Base-by-base conservation (phyloP, 2,888 invertebrate genomes). In the Scaptomyza reducta region DNA sequence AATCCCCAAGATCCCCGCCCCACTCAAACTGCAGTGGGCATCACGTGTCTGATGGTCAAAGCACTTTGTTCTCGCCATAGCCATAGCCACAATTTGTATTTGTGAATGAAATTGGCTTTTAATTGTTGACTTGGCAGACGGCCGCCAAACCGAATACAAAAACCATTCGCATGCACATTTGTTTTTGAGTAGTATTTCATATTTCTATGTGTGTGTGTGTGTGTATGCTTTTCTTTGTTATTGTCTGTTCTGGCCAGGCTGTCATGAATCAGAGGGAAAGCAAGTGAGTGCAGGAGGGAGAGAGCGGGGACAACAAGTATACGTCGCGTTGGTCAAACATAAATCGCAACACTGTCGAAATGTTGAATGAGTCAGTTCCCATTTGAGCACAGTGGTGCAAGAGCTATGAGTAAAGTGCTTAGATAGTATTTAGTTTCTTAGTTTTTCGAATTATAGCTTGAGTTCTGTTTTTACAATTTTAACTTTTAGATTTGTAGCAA, bases 81-180 rank as follows among this genome's bases (percentile, higher is more conserved):
- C 38, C 40, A 31, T 63, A n/a, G n/a, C 38, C 68, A 51, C 64
- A 64, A 38, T 14, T 14, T 56, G 57, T 71, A 42, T 81, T 74
- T 77, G 71, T 84, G 82, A 85, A 81, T 81, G 85, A 77, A 82
- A 82, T 77, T 74, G 79, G 68, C 70, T 72, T 82, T 81, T 82
- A 85, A 82, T 82, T 85, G 81, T 73, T 69, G 75, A 71, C 62
- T 66, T 66, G 59, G 74, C 75, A 64, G 66, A 66, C 70, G 64
- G 49, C 64, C 61, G 49, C 59, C 70, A 57, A 57, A 57, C 64
- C 64, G 60, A 47, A 63, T 44, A 16, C 59, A 63, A 51, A 14
- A 40, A 51, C 46, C 79, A 79, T 65, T 72, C 63, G 53, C 61
- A 77, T 79, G 83, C 79, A 72, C 65, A 70, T 70, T 82, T 74